These are phyloP conservation scores for Geotrypetes seraphini DNA, from an alignment of 2,797 vertebrate species.

Conservation along the genomic window DNA sequence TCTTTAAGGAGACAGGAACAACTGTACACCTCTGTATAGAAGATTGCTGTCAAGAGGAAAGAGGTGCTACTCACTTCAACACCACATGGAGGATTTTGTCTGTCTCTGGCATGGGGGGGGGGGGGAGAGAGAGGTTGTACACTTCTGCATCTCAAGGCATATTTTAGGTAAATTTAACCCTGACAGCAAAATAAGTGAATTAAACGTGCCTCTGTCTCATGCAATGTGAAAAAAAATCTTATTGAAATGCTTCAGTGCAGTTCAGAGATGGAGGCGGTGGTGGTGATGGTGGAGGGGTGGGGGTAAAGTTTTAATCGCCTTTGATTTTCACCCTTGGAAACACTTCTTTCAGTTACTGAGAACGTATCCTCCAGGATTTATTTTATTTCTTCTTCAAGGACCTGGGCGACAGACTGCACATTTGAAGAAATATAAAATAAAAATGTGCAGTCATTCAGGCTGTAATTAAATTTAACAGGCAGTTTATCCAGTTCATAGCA, in stretches of 20 bases:
- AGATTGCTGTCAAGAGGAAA: no score
- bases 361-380: conserved; percentile 43
- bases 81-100: no score
- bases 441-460: conserved; percentile 51
- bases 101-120: no score
- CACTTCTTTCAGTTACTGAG: conserved; percentile 16
- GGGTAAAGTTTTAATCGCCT: conserved; percentile 20
- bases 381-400: conserved; percentile 45
- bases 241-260: neutral
- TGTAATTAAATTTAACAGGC: conserved; percentile 70
- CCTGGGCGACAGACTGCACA: conserved; percentile 46
- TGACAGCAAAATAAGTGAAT: no score
- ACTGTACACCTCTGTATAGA: no score
- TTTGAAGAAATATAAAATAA: conserved; percentile 45
- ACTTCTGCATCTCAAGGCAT: no score
- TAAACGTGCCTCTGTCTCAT: conserved; percentile 5
- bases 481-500: conserved; percentile 57
- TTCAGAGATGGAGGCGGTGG: neutral
- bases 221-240: neutral
- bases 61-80: no score
- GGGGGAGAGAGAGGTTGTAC: no score
- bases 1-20: no score
- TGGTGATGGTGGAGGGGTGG: no score
- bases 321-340: conserved; percentile 16
- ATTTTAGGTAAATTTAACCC: no score